Evolutionary conservation across 2,113 vertebrate genomes (phyloP), one percentile per base, ranked within the genome.

Genomic region (Speoplatyrhinus poulsoni): DNA sequence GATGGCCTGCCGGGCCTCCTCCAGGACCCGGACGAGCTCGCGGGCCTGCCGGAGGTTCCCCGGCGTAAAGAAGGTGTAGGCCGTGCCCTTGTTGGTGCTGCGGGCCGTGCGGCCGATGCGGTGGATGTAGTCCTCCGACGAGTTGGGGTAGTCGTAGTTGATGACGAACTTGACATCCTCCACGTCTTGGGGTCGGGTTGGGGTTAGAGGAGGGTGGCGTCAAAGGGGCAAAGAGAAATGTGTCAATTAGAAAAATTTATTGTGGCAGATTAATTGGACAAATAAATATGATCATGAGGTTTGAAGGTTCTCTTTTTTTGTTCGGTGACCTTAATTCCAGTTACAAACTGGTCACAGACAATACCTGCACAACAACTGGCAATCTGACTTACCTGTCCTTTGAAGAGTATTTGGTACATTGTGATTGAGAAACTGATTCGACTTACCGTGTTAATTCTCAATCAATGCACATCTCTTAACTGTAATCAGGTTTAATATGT

Each of bases 131-230:
- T 99, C 96, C 89, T 98, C 97, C 0, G 97, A 99, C 65, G 96
- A 98, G 93, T 97, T 98, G 76, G 97, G 97, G 83, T 98, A 99
- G 92, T 99, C 97, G 80, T 99, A 99, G 84, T 99, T 99, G 93
- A 99, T 99, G 88, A 99, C 97, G 91, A 99, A 99, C 92, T 99
- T 99, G 81, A 99, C 94, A 68, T 99, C 97, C 91, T 99, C 97
- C 94, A 99, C 97, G 1, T 99, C 97, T 96, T 92, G 64, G 72
- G 52, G 62, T 60, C 4, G 33, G 17, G 47, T 55, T 41, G 46
- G 19, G 33, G 26, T 60, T 46, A 65, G 48, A 65, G 19, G 56
- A 58, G 11, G 19, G n/a, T 49, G 56, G 19, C 13, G 46, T n/a
- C 8, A 17, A 49, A 67, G 41, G 16, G 46, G 17, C 41, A 15